Evolutionary conservation across 1,140 invertebrate species (phyloP), one percentile per base, ranked within the genome.

Genomic region (Dendrolimus kikuchii): DNA sequence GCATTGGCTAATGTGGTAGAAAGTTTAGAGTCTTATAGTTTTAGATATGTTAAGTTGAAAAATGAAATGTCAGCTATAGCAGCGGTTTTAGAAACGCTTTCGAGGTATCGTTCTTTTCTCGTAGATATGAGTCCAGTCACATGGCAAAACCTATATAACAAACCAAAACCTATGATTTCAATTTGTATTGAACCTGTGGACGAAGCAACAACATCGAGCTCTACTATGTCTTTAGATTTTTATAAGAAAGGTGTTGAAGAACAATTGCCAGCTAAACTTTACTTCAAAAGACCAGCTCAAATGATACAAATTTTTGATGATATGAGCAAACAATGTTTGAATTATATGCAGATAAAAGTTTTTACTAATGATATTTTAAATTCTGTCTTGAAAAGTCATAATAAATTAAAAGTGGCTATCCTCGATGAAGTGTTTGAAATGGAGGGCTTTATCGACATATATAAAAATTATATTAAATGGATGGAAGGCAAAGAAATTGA

Each of bases 91-190:
- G 62, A 70, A 42, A 60, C 42, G 4, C 62, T 73, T 45, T 49
- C 52, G 5, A 57, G 41, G n/a, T 73, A 73, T 47, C 49, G 54
- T 23, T 51, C 55, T 5, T 73, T 73, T 55, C 46, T 73, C 2
- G 53, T 58, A 51, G 36, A 46, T 0, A 7, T 73, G 7, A 46
- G 60, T 6, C 70, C 70, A 10, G 5, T 44, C 8, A 49, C 44
- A 51, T 70, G 59, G 64, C 50, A 38, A 5, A 9, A 53, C 23
- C 5, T 44, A 44, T 43, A 55, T 37, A 51, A 40, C 23, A 40
- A 39, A 6, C 5, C 9, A 23, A 23, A 23, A 23, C 23, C 23
- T 3, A 23, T 23, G 23, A 23, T 23, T 23, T 23, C 23, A 23
- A 23, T 23, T 23, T 23, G 23, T 23, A 23, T 8, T 38, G 8